Percentiles rank a stretch among this genome's conserved stretches.
Evolutionary conservation across 2,113 vertebrate species (phyloP).

Genomic region (Pardalotus punctatus): DNA sequence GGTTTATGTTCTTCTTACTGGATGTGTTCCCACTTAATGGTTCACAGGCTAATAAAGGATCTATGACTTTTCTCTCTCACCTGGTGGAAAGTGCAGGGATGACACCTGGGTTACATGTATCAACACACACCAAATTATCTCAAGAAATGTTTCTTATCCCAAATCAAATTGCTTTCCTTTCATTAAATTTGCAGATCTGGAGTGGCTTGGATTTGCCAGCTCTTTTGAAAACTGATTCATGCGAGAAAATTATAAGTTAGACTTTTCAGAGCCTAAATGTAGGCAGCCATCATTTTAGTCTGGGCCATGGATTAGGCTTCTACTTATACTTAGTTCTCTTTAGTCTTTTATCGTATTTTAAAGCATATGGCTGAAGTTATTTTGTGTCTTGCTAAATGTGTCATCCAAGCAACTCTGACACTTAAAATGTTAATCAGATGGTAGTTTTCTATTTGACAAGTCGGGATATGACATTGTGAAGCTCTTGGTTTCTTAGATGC

Average conservation of each 20-base stretch:
- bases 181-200: background rate
- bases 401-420: slow-evolving; percentile 17
- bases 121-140: background rate
- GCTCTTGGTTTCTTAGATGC: background rate
- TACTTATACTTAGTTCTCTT: background rate
- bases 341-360: background rate
- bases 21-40: background rate
- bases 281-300: background rate
- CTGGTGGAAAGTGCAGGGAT: background rate
- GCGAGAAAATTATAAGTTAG: background rate
- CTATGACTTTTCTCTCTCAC: background rate
- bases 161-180: background rate
- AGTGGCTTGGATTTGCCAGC: background rate
- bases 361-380: slow-evolving; percentile 21
- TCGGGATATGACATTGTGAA: background rate
- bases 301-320: background rate
- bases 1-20: background rate
- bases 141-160: background rate
- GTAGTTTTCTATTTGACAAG: slow-evolving; percentile 6
- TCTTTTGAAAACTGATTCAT: background rate
- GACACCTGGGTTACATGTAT: background rate
- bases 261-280: background rate
- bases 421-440: slow-evolving; percentile 34
- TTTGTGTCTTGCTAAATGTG: background rate
- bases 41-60: background rate